A percentile compares a stretch with the other conserved stretches of the same genome.
Evolutionary conservation across 1,140 invertebrate genomes (phyloP).

Genomic region (Trissolcus basalis): DNA sequence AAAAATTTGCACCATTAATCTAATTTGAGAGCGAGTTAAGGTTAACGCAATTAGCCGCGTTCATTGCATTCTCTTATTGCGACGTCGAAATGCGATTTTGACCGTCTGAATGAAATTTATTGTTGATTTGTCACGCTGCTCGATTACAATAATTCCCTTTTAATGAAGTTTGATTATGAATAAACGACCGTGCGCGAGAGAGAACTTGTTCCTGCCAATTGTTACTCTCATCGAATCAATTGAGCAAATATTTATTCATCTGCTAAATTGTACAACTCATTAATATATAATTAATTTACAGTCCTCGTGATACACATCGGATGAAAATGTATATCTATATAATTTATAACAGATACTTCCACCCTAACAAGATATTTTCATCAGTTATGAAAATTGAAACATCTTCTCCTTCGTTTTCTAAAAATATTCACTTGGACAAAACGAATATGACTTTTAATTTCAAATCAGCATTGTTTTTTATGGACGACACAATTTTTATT

Average conservation of each 20-base stretch:
- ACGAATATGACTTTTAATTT: too few relatives aligned
- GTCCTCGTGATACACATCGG: too few relatives aligned
- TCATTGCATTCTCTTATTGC: neutral
- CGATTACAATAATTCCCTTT: conserved; percentile 9
- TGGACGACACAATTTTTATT: too few relatives aligned
- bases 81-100: neutral
- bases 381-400: too few relatives aligned
- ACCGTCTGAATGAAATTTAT: conserved; percentile 10
- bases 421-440: too few relatives aligned
- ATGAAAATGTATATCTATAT: too few relatives aligned
- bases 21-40: conserved; percentile 12
- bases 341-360: too few relatives aligned
- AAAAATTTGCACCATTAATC: conserved; percentile 13
- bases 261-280: too few relatives aligned
- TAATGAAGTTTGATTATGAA: conserved; percentile 5
- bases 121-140: conserved; percentile 10
- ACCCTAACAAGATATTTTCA: too few relatives aligned
- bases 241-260: neutral
- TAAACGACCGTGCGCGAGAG: neutral
- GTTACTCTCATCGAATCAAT: neutral
- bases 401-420: too few relatives aligned
- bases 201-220: neutral
- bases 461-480: too few relatives aligned
- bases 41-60: conserved; percentile 6
- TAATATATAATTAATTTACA: too few relatives aligned